phyloP scores from a whole-genome alignment of 2,888 invertebrate genomes.

The Pachycephus smyrnensis region DNA sequence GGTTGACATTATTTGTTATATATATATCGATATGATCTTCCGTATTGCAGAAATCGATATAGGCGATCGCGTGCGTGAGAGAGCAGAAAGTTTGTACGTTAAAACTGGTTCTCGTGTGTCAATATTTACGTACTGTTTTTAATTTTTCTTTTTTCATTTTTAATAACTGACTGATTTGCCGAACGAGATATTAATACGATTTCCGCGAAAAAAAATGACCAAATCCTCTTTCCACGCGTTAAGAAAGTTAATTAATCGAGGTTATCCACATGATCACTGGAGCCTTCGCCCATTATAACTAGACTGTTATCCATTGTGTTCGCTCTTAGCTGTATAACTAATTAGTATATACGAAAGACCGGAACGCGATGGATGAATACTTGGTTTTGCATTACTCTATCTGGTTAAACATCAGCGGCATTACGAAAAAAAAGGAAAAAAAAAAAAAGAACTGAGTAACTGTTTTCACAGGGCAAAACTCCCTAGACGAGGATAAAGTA shows the following conservation, averaged over 20 bases:
- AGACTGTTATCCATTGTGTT: conserved; percentile 7
- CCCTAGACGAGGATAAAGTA: not conserved
- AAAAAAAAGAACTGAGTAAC: not conserved
- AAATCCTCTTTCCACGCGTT: not conserved
- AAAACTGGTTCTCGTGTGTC: not conserved
- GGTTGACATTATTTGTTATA: not conserved
- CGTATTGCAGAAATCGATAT: not conserved
- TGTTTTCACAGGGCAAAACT: not conserved
- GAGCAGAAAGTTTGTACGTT: not conserved
- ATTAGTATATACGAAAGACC: conserved; percentile 7
- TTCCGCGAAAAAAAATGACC: not conserved
- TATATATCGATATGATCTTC: not conserved
- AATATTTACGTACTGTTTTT: not conserved
- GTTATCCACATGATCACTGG: conserved; percentile 4
- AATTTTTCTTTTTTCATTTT: not conserved
- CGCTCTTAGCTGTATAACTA: not conserved
- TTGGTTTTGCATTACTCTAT: conserved; percentile 1
- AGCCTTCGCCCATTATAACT: conserved; percentile 4
- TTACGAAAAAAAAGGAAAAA: not conserved
- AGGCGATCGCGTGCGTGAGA: not conserved
- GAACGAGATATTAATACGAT: not conserved
- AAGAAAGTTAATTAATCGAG: not conserved
- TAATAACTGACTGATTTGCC: not conserved
- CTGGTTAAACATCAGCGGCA: not conserved
- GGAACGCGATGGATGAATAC: not conserved